Percentiles rank a stretch among this genome's conserved stretches.
Conservation (phyloP, 2,113 vertebrate genomes). For the Nestor notabilis region DNA sequence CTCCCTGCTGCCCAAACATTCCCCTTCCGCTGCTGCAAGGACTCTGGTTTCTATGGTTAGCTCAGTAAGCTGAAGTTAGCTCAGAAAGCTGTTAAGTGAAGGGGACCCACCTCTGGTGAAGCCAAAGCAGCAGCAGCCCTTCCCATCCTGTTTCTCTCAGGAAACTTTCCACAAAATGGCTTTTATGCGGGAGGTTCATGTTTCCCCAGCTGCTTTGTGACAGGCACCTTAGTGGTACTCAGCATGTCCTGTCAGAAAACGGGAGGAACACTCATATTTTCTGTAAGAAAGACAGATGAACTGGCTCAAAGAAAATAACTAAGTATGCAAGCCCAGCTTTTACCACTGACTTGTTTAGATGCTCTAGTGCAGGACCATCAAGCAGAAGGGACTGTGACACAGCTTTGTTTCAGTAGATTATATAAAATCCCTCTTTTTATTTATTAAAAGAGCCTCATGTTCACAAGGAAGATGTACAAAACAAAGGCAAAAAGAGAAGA, state of each 20-base stretch:
- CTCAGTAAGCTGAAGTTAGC: background rate
- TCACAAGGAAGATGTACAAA: background rate
- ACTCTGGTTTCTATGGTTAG: background rate
- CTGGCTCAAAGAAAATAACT: background rate
- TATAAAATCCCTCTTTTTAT: background rate
- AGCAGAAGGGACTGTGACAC: background rate
- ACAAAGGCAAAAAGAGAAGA: background rate
- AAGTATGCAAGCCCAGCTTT: background rate
- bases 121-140: background rate
- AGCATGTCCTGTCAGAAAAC: background rate
- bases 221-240: background rate
- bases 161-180: background rate
- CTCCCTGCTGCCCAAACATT: background rate
- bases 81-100: background rate
- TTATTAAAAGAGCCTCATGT: background rate
- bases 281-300: background rate
- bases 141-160: background rate
- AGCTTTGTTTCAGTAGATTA: background rate
- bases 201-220: background rate
- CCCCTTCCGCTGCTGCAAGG: background rate
- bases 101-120: background rate
- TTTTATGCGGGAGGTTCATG: background rate
- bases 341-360: background rate
- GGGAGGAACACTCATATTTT: background rate
- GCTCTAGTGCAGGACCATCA: background rate